Conservation (phyloP, 2,113 vertebrate species). For the Atractosteus spatula region DNA sequence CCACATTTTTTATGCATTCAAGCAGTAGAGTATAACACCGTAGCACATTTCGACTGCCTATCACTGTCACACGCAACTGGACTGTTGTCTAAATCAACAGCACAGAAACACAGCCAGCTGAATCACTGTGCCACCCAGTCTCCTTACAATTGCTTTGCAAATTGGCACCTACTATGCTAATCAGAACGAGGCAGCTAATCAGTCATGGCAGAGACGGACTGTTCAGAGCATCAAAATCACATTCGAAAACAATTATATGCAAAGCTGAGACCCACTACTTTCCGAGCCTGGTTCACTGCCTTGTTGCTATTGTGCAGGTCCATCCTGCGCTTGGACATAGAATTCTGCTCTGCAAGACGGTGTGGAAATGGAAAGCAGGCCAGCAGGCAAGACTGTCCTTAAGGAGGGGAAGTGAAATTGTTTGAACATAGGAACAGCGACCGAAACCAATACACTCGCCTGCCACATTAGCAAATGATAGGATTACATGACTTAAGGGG, state of each 20-base stretch:
- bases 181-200: constrained; percentile 49
- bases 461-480: background rate
- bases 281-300: constrained; percentile 37
- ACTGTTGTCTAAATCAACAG: too few relatives aligned
- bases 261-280: constrained; percentile 39
- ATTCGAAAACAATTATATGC: constrained; percentile 55
- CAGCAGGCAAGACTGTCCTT: constrained; percentile 4
- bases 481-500: constrained; percentile 25
- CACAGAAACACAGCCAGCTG: too few relatives aligned
- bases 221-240: constrained; percentile 57
- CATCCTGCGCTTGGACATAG: constrained; percentile 31
- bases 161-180: constrained; percentile 45
- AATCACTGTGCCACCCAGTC: constrained; percentile 3
- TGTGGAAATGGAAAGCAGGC: constrained; percentile 11
- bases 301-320: constrained; percentile 40
- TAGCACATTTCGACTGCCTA: too few relatives aligned
- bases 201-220: constrained; percentile 57
- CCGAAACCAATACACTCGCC: background rate
- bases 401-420: background rate
- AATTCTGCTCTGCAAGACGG: background rate
- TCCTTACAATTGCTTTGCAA: constrained; percentile 29
- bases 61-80: too few relatives aligned
- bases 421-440: background rate
- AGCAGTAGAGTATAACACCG: too few relatives aligned
- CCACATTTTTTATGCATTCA: too few relatives aligned